Evolutionary conservation across 2,113 vertebrate genomes (phyloP), one percentile per base, ranked within the genome.

Genomic region (Sebastes fasciatus): DNA sequence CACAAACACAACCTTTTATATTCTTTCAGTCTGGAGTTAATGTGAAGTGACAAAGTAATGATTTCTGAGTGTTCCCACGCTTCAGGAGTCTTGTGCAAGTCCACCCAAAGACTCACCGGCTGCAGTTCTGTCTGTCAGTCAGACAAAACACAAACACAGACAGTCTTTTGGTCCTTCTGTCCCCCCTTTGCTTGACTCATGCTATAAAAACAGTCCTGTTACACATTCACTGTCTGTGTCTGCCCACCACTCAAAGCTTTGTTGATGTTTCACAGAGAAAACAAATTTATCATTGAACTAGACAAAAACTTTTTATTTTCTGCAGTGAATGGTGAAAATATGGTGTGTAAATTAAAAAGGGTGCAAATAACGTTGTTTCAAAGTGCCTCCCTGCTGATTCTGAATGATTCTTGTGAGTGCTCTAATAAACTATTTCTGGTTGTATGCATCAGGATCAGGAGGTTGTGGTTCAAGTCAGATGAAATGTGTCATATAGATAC

Each of bases 41-140:
- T 86, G 54, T 40, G 55, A 83, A 85, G 81, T 88, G 86, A 88
- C 88, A 86, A 48, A 71, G 26, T 46, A 88, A 88, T 79, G 88
- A 83, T 89, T 86, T 89, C 66, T 78, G 86, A 90, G 74, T 14
- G 73, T 79, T 88, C 58, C 80, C 73, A 54, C 72, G 80, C 70
- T 88, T 75, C 77, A 49, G 71, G 72, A 86, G 63, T 48, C 77
- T 62, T 73, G 63, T 75, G 57, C 52, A 45, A 72, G 77, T 86
- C 79, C 73, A 67, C 45, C 65, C 67, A 26, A 67, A 82, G 80
- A 80, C 75, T 67, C 43, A 3, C 10, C 1, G 1, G 49, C 70
- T 83, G 57, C 72, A 21, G 64, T 42, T 70, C 72, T 58, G 69
- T 70, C 72, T 58, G 69, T 79, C 82, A 49, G 52, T 79, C 89